Conservation (phyloP, 1,140 invertebrate species). For the Cepaea nemoralis region DNA sequence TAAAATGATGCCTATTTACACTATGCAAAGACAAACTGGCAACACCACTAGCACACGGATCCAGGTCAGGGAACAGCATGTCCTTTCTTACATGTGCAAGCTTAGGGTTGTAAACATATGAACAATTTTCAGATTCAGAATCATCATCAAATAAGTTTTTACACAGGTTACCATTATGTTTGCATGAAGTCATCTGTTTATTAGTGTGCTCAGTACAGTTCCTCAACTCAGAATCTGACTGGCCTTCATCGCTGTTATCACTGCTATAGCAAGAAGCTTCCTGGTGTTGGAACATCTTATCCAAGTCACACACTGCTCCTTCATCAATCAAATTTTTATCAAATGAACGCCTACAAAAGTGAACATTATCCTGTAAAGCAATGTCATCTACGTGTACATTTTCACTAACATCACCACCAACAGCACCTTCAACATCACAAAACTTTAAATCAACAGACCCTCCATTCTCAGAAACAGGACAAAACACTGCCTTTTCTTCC, state of each 20-base stretch:
- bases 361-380: not conserved
- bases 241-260: slow-evolving; percentile 4
- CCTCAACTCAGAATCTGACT: not conserved
- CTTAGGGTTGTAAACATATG: slow-evolving; percentile 1
- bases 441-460: not conserved
- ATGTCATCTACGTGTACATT: not conserved
- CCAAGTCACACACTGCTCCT: slow-evolving; percentile 53
- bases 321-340: slow-evolving; percentile 51
- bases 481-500: not conserved
- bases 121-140: slow-evolving; percentile 33
- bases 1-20: not conserved
- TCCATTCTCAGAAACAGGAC: not conserved
- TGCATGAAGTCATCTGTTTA: not conserved
- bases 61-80: not conserved
- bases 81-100: not conserved
- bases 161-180: not conserved
- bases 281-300: slow-evolving; percentile 43
- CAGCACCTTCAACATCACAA: not conserved
- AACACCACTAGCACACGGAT: not conserved
- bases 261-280: slow-evolving; percentile 28
- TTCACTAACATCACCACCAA: not conserved
- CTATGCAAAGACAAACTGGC: not conserved
- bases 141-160: slow-evolving; percentile 25
- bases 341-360: not conserved
- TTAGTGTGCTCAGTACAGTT: not conserved